These are phyloP conservation scores for Proteles cristata DNA, from an alignment of 2,113 vertebrate genomes.

Conservation along the genomic window DNA sequence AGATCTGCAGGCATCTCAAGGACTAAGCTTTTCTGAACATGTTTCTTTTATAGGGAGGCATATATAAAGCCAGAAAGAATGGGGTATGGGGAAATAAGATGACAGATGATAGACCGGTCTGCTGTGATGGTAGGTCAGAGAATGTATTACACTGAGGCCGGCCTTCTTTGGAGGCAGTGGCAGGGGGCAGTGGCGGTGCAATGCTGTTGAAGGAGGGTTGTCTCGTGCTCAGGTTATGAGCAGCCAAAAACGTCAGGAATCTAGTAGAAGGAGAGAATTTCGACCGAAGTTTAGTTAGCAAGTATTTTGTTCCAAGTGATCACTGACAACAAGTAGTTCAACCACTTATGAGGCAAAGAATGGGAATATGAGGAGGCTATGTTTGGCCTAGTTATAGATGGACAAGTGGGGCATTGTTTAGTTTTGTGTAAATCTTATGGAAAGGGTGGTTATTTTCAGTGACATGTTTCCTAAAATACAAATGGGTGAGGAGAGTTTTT, in stretches of 20 bases:
- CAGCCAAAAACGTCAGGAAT: neutral
- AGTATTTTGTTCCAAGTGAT: neutral
- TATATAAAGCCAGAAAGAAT: neutral
- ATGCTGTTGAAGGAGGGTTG: neutral
- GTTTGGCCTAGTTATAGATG: neutral
- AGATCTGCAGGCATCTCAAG: neutral
- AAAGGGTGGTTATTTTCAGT: neutral
- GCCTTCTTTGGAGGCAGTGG: neutral
- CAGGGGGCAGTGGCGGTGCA: rapidly evolving
- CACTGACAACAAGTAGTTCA: neutral
- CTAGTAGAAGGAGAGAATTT: neutral
- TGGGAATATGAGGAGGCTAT: neutral
- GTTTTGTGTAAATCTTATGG: neutral
- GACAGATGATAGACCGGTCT: too few species aligned
- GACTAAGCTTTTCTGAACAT: too few species aligned
- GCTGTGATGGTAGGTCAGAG: neutral
- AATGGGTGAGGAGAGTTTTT: neutral
- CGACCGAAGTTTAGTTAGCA: neutral
- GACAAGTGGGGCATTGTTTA: neutral
- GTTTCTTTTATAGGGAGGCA: neutral
- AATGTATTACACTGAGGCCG: neutral
- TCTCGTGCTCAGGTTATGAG: neutral
- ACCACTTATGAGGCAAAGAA: neutral
- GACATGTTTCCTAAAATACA: neutral
- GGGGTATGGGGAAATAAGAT: neutral